Percentiles rank a stretch among this genome's conserved stretches.
phyloP scores from a whole-genome alignment of 2,797 vertebrate genomes.

The Halcyon leucocephala region DNA sequence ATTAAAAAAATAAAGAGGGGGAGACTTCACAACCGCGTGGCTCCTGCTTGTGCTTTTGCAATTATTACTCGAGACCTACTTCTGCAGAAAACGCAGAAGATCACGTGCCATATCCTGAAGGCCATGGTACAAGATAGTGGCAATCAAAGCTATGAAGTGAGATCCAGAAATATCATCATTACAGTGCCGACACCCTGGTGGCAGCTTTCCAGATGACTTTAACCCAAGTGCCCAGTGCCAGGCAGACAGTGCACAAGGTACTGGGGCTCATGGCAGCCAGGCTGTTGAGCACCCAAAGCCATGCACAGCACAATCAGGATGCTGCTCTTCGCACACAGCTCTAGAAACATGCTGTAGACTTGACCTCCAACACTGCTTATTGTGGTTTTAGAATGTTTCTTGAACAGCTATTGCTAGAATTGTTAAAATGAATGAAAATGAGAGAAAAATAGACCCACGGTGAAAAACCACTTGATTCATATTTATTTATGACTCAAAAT shows the following conservation, averaged over 20 bases:
- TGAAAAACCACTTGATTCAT: background rate
- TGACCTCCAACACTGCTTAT: background rate
- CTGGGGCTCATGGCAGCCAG: accelerated
- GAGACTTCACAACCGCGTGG: background rate
- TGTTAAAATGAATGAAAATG: background rate
- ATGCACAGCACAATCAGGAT: accelerated
- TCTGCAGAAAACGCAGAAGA: background rate
- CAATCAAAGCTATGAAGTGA: background rate
- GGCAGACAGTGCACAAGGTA: background rate
- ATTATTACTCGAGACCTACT: background rate
- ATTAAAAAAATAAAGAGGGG: background rate
- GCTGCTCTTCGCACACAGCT: background rate
- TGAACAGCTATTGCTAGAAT: background rate
- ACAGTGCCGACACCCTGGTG: background rate
- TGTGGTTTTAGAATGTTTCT: background rate
- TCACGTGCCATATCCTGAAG: accelerated
- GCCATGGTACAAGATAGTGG: accelerated
- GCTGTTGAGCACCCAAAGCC: background rate
- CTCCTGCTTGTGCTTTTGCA: background rate
- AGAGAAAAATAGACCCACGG: background rate
- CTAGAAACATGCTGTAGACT: background rate
- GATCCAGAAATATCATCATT: background rate
- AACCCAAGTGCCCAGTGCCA: background rate
- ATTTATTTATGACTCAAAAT: conserved; percentile 21
- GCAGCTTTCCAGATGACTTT: background rate